A percentile compares a stretch with the other conserved stretches of the same genome.
phyloP scores from a whole-genome alignment of 2,113 vertebrate species.

The Anguilla rostrata region DNA sequence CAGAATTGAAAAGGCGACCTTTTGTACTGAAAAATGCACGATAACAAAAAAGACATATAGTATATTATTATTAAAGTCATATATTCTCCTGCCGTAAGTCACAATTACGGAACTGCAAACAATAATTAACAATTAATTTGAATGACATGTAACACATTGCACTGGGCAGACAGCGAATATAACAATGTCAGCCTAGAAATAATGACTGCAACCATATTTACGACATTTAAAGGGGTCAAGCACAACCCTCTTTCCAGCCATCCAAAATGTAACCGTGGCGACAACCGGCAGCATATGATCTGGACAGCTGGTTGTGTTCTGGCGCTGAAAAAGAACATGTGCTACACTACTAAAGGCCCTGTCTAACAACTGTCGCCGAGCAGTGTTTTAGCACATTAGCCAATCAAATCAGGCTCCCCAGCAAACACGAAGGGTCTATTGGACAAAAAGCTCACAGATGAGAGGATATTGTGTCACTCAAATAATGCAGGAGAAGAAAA shows the following conservation, averaged over 20 bases:
- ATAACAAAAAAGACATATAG: neutral
- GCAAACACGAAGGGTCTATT: constrained; percentile 28
- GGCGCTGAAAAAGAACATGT: neutral
- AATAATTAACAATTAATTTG: neutral
- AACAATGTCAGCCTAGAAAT: neutral
- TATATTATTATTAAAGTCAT: too few species aligned
- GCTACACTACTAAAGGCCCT: neutral
- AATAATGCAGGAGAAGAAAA: neutral
- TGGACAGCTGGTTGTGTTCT: neutral
- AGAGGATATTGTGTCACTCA: constrained; percentile 19
- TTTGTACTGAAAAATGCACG: too few species aligned
- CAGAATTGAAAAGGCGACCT: too few species aligned
- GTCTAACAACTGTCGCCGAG: neutral
- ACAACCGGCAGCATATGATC: neutral
- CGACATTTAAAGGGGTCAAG: neutral
- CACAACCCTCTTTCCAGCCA: neutral
- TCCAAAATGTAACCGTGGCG: neutral
- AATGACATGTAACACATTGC: neutral
- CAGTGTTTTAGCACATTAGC: neutral
- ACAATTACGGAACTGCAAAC: neutral
- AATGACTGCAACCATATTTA: neutral
- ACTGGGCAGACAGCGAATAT: neutral
- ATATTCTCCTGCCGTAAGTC: neutral
- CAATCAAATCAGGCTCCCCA: neutral
- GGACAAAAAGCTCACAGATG: constrained; percentile 28